Evolutionary conservation across 1,140 invertebrate genomes (phyloP), one percentile per base, ranked within the genome.

Genomic region (Cydia strobilella): DNA sequence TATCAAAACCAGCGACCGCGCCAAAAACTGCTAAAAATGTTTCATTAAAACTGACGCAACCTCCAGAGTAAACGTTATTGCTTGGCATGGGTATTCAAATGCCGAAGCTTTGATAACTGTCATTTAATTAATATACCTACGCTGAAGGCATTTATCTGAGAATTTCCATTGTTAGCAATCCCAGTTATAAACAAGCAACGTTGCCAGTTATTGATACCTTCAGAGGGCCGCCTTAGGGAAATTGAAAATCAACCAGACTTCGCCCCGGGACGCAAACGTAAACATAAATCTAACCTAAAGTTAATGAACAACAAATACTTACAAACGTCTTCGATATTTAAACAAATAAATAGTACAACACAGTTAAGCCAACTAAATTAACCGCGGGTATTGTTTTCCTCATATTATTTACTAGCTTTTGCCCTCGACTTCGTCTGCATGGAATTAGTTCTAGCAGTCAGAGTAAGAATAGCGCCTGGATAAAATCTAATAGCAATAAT

Each of bases 281-380:
- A 69, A 39, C 65, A 69, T 69, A 39, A 69, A 69, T 69, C 15
- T 39, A 39, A 69, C 65, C 65, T 66, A 69, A 69, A 39, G 4
- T 69, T 69, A 69, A 69, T 69, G 65, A 69, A 69, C 65, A 69
- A 69, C 65, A 42, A 69, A 69, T 69, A n/a, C n/a, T n/a, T n/a
- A 69, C 65, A 69, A 69, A 39, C 65, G 31, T 69, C 65, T 69
- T 69, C 65, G 31, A 39, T 65, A 18, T 66, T 66, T 31, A 39
- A 66, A 66, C 65, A 39, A 65, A 65, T 27, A 13, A 35, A 35
- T 15, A 3, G 27, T 35, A 66, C 31, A 66, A 2, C 27, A 15
- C 13, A n/a, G 63, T 27, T 23, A 69, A 18, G 65, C 63, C 5
- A 65, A 69, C n/a, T 20, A 69, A 39, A 39, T 69, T 39, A 69